Conservation (phyloP, 2,797 vertebrate species). For the Anguilla pacifica region DNA sequence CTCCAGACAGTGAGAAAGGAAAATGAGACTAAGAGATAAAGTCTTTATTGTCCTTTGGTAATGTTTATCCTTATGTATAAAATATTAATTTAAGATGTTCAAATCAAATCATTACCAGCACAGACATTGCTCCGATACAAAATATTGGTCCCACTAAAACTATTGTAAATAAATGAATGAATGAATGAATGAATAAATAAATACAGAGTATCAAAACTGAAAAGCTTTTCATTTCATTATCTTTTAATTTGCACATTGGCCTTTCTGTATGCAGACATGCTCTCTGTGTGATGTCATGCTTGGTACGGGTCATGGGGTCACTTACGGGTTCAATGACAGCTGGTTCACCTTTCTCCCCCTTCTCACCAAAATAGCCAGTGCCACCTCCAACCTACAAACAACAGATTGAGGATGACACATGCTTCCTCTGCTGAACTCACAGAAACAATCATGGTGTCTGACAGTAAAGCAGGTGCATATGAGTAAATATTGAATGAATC, state of each 20-base stretch:
- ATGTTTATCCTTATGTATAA: background rate
- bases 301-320: slow-evolving; percentile 28
- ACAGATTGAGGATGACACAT: slow-evolving; percentile 41
- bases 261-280: background rate
- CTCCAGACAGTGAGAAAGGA: background rate
- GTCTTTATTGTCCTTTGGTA: background rate
- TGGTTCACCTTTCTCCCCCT: slow-evolving; percentile 95
- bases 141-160: background rate
- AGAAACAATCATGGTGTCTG: slow-evolving; percentile 20
- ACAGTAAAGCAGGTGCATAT: slow-evolving; percentile 21
- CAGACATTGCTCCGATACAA: background rate
- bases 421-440: slow-evolving; percentile 33
- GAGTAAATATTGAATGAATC: slow-evolving; percentile 22
- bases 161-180: background rate
- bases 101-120: background rate
- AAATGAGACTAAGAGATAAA: background rate
- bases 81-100: background rate
- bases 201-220: background rate
- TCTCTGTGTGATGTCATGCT: background rate
- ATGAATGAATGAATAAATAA: background rate
- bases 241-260: background rate
- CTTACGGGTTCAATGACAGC: slow-evolving; percentile 97
- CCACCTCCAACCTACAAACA: slow-evolving; percentile 78
- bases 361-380: slow-evolving; percentile 82
- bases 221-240: background rate